A percentile compares a stretch with the other conserved stretches of the same genome.
These are phyloP conservation scores for Pseudomugil tenellus DNA, from an alignment of 2,797 vertebrate species.

Conservation along the genomic window DNA sequence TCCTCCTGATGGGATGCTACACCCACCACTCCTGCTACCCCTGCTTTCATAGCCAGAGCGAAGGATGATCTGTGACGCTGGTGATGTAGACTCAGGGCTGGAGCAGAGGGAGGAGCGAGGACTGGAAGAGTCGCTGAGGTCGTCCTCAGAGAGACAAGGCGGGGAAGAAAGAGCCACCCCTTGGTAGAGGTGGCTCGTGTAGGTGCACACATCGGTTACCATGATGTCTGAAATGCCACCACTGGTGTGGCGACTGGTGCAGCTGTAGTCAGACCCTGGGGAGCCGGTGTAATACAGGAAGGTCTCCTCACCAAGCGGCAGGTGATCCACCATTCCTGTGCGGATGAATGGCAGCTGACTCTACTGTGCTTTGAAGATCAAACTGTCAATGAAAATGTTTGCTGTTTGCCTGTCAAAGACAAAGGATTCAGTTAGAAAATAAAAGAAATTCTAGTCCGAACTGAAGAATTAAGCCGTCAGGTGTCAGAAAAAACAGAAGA, in stretches of 20 bases:
- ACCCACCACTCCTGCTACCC: slow-evolving; percentile 79
- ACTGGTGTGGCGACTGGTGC: slow-evolving; percentile 67
- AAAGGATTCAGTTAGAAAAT: slow-evolving; percentile 14
- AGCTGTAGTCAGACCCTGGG: slow-evolving; percentile 59
- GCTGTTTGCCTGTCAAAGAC: slow-evolving; percentile 53
- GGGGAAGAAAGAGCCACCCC: slow-evolving; percentile 62
- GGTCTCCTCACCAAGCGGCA: slow-evolving; percentile 90
- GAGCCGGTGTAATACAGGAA: slow-evolving; percentile 83
- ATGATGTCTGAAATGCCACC: slow-evolving; percentile 82
- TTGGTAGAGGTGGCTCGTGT: slow-evolving; percentile 77
- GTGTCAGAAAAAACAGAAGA: neutral
- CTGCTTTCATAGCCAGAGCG: slow-evolving; percentile 76
- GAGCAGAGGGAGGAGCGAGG: slow-evolving; percentile 90
- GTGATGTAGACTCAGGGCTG: slow-evolving; percentile 88
- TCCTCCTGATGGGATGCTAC: slow-evolving; percentile 82
- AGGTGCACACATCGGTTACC: slow-evolving; percentile 85
- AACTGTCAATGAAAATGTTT: slow-evolving; percentile 30
- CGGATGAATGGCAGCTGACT: slow-evolving; percentile 52
- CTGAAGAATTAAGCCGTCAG: neutral
- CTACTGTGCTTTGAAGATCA: slow-evolving; percentile 49
- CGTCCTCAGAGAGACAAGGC: slow-evolving; percentile 88
- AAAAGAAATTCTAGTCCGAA: neutral
- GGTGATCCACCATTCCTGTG: slow-evolving; percentile 95
- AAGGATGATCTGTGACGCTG: slow-evolving; percentile 39
- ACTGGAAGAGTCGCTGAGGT: slow-evolving; percentile 93